A percentile compares a stretch with the other conserved stretches of the same genome.
These are phyloP conservation scores for Cisticola juncidis DNA, from an alignment of 2,113 vertebrate genomes.

Conservation along the genomic window DNA sequence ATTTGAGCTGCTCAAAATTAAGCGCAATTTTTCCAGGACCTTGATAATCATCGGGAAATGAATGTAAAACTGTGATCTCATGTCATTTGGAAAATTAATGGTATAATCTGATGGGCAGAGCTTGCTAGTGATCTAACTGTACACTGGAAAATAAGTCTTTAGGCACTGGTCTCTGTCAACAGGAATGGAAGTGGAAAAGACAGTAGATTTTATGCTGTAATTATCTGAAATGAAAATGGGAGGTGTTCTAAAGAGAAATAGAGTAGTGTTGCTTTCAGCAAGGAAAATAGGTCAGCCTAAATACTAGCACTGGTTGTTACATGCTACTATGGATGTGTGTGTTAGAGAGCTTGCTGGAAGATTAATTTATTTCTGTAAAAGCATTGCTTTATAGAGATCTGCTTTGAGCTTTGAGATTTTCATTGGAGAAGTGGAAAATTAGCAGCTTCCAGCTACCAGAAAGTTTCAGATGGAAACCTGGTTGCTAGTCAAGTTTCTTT, in stretches of 20 bases:
- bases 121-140: background rate
- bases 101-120: constrained; percentile 29
- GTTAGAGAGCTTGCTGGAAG: background rate
- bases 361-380: constrained; percentile 1
- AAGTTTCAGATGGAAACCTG: background rate
- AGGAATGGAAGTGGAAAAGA: background rate
- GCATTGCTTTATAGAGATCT: background rate
- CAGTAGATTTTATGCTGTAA: background rate
- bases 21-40: background rate
- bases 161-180: background rate
- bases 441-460: background rate
- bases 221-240: background rate
- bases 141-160: background rate
- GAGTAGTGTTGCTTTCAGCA: background rate
- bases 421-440: background rate
- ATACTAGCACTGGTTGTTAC: background rate
- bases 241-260: background rate
- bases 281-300: background rate
- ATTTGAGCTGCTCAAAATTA: background rate
- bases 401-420: background rate
- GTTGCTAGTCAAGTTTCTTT: background rate
- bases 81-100: constrained; percentile 17
- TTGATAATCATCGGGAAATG: constrained; percentile 16
- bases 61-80: constrained; percentile 24
- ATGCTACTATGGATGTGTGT: background rate